Percentiles rank a stretch among this genome's conserved stretches.
These are phyloP conservation scores for Eulacestoma nigropectus DNA, from an alignment of 2,113 vertebrate species.

Conservation along the genomic window DNA sequence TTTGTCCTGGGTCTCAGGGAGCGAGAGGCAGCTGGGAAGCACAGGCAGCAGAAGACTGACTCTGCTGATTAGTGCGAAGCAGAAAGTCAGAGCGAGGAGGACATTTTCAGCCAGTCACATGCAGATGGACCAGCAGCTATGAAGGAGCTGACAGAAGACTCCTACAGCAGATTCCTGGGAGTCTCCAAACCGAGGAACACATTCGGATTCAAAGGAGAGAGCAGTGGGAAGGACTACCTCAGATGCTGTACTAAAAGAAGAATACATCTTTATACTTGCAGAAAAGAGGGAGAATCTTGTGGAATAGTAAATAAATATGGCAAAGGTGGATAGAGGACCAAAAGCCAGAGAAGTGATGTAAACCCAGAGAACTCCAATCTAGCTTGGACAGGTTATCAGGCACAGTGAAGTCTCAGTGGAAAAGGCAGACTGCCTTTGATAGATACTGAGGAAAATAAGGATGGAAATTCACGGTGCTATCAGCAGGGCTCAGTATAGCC, in stretches of 20 bases:
- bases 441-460: neutral
- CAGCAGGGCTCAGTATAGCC: neutral
- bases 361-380: neutral
- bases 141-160: neutral
- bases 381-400: neutral
- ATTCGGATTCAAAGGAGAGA: neutral
- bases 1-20: neutral
- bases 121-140: neutral
- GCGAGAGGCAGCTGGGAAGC: neutral
- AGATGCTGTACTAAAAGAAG: neutral
- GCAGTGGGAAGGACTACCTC: neutral
- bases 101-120: neutral
- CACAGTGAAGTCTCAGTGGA: neutral
- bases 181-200: neutral
- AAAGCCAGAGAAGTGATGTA: neutral
- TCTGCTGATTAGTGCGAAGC: neutral
- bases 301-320: neutral
- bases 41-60: neutral
- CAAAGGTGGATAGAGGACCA: neutral
- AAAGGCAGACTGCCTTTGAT: neutral
- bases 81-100: neutral
- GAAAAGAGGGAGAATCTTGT: neutral
- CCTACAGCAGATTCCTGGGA: neutral
- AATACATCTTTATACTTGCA: neutral
- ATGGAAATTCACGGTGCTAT: neutral